Conservation (phyloP, 2,888 invertebrate genomes). For the Lepidochrysops patricia region DNA sequence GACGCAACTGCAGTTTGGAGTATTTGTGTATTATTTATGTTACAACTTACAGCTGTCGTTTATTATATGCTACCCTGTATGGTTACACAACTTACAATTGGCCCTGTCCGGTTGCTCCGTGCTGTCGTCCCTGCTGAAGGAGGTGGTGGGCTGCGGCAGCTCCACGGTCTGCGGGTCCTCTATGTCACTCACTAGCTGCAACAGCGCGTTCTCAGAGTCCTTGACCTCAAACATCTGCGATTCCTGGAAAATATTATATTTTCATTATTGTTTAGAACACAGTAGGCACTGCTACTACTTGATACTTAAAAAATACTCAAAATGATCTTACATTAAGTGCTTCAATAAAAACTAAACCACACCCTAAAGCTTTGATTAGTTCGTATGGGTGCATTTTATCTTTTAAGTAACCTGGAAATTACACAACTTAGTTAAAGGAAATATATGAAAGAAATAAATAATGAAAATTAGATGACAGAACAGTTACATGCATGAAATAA, state of each 20-base stretch:
- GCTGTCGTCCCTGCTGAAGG: neutral
- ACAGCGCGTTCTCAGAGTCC: neutral
- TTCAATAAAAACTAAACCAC: conserved; percentile 32
- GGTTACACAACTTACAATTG: neutral
- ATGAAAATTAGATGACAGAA: too few species aligned
- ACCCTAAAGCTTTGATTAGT: conserved; percentile 37
- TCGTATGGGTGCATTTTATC: conserved; percentile 27
- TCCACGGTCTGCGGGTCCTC: neutral
- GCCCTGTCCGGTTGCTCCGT: neutral
- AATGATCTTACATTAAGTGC: conserved; percentile 33
- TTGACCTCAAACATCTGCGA: neutral
- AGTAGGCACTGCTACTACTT: neutral
- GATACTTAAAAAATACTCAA: neutral
- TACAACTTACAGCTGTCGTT: too few species aligned
- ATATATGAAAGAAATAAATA: neutral
- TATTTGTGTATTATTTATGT: too few species aligned
- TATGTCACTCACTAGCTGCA: neutral
- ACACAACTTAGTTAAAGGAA: neutral
- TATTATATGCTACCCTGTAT: too few species aligned
- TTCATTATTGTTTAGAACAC: neutral
- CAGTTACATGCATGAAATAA: too few species aligned
- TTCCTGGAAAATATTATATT: neutral
- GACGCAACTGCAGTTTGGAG: too few species aligned
- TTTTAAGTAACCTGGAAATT: conserved; percentile 21
- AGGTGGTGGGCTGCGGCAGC: neutral